These are phyloP conservation scores for Scolanthus callimorphus DNA, from an alignment of 92 coral and sea anemone genomes.

Conservation along the genomic window DNA sequence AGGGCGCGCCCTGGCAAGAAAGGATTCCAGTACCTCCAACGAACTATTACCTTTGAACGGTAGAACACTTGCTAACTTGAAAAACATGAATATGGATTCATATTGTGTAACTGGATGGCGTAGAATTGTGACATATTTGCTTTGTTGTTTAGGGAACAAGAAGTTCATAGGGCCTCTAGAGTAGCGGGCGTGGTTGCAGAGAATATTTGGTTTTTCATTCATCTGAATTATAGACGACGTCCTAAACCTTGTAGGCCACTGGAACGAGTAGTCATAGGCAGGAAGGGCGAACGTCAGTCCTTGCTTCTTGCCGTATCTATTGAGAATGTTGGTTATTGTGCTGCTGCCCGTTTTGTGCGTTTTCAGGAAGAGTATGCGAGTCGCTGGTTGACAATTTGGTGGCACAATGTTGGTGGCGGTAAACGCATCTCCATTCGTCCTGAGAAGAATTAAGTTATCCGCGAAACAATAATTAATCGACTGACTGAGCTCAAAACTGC, in stretches of 20 bases:
- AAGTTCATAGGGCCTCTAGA: conserved; percentile 39
- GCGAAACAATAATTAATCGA: too few species aligned
- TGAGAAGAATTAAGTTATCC: too few species aligned
- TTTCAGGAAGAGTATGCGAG: conserved; percentile 49
- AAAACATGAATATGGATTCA: conserved; percentile 63
- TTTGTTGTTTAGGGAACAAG: conserved; percentile 50
- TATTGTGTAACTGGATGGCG: conserved; percentile 61
- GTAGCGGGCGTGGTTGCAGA: conserved; percentile 79
- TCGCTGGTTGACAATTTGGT: conserved; percentile 18
- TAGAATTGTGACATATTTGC: conserved; percentile 49
- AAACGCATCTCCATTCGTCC: too few species aligned
- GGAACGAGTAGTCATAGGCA: conserved; percentile 2
- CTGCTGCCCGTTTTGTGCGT: conserved; percentile 73
- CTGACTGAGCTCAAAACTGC: too few species aligned
- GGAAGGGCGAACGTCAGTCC: conserved; percentile 48
- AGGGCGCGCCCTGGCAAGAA: too few species aligned
- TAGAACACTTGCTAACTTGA: conserved; percentile 12
- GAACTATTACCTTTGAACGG: neutral
- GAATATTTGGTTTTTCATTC: conserved; percentile 41
- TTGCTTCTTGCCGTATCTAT: conserved; percentile 52
- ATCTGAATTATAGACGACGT: conserved; percentile 8
- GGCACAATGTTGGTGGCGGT: too few species aligned
- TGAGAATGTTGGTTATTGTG: conserved; percentile 52
- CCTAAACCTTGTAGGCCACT: conserved; percentile 57
- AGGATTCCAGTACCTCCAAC: too few species aligned